phyloP scores from a whole-genome alignment of 2,888 invertebrate genomes.

The Orthosia gracilis region DNA sequence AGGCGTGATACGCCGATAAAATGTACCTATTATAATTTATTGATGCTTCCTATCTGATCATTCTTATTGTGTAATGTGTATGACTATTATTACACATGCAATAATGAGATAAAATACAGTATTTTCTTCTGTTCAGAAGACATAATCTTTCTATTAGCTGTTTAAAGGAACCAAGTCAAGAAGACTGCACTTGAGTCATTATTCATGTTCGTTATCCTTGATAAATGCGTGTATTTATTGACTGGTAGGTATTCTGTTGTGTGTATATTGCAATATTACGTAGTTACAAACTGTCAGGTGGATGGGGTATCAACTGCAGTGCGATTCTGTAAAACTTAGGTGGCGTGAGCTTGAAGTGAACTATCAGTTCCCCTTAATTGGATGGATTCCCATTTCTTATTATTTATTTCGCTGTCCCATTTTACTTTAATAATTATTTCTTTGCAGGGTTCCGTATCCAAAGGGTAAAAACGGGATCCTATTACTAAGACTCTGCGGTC shows the following conservation, averaged over 20 bases:
- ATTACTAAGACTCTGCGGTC: too few relatives aligned
- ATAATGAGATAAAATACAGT: slow-evolving; percentile 28
- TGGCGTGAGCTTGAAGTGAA: too few relatives aligned
- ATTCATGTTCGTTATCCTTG: slow-evolving; percentile 40
- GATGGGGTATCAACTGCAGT: slow-evolving; percentile 10
- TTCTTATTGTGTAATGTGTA: slow-evolving; percentile 35
- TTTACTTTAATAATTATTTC: too few relatives aligned
- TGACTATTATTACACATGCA: slow-evolving; percentile 14
- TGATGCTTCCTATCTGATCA: slow-evolving; percentile 6
- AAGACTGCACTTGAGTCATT: slow-evolving; percentile 23
- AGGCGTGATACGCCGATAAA: not conserved
- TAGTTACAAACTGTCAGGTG: slow-evolving; percentile 36
- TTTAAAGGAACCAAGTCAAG: slow-evolving; percentile 50
- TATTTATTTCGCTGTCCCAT: too few relatives aligned
- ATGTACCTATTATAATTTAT: not conserved
- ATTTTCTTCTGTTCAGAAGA: slow-evolving; percentile 15
- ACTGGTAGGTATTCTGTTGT: slow-evolving; percentile 44
- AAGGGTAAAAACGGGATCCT: too few relatives aligned
- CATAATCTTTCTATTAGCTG: slow-evolving; percentile 30
- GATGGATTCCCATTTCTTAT: too few relatives aligned
- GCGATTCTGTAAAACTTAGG: too few relatives aligned
- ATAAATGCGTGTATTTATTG: slow-evolving; percentile 16
- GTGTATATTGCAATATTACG: slow-evolving; percentile 42
- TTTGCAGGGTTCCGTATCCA: too few relatives aligned
- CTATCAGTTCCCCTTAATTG: too few relatives aligned